Evolutionary conservation across 2,888 invertebrate species (phyloP).

Genomic region (Protonemura montana): DNA sequence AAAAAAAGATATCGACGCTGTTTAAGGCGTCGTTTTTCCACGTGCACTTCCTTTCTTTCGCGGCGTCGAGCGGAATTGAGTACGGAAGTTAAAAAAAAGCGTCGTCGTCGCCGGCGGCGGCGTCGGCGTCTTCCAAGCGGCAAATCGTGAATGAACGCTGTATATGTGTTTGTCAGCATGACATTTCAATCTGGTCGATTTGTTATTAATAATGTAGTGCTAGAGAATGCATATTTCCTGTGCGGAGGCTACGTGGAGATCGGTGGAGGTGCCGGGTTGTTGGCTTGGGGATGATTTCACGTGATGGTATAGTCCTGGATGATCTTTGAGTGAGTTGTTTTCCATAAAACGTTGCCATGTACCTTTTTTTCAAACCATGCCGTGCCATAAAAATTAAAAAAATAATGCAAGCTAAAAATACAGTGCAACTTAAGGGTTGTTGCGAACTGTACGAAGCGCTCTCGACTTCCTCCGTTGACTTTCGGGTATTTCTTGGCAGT

Average conservation of each 20-base stretch:
- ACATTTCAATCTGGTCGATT: not conserved
- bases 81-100: not conserved
- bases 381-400: no score
- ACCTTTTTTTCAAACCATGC: no score
- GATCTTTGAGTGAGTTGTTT: no score
- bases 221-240: not conserved
- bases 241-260: not conserved
- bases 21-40: not conserved
- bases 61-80: not conserved
- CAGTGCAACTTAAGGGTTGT: no score
- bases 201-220: not conserved
- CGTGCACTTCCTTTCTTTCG: no score
- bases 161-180: not conserved
- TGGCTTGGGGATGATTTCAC: no score
- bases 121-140: not conserved
- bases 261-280: not conserved
- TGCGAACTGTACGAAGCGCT: no score
- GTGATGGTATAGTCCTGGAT: no score
- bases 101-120: not conserved
- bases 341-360: no score
- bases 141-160: not conserved
- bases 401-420: no score
- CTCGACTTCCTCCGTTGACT: no score
- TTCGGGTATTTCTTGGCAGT: slow-evolving; percentile 32
- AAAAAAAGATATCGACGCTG: not conserved